Percentiles rank a stretch among this genome's conserved stretches.
Conservation (phyloP, 2,113 vertebrate genomes). For the Brienomyrus longianalis region DNA sequence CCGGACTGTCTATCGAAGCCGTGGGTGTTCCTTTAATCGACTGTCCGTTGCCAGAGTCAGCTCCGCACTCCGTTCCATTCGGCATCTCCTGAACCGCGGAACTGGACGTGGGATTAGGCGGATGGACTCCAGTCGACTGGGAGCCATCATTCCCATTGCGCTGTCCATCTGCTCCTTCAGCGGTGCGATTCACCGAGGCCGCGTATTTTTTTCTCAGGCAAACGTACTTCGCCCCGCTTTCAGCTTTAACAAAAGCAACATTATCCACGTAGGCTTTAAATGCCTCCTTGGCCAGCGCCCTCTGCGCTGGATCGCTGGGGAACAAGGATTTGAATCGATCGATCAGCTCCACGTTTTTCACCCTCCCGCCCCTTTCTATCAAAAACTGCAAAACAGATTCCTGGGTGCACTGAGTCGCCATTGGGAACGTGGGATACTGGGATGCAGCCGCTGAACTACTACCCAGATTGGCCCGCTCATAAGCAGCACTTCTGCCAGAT, state of each 20-base stretch:
- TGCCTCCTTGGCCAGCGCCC: conserved; percentile 40
- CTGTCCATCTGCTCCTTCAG: conserved; percentile 12
- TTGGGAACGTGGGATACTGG: conserved; percentile 20
- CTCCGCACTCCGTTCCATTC: not conserved
- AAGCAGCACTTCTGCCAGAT: not conserved
- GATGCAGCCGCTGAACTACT: not conserved
- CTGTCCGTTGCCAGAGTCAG: not conserved
- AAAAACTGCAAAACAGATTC: conserved; percentile 65
- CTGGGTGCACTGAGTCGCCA: conserved; percentile 45
- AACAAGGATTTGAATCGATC: conserved; percentile 62
- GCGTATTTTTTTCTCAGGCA: conserved; percentile 64
- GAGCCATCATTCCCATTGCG: conserved; percentile 14
- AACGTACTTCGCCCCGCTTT: conserved; percentile 66
- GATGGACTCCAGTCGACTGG: not conserved
- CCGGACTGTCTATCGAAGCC: not conserved
- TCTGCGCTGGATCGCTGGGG: conserved; percentile 40
- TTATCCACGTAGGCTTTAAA: conserved; percentile 72
- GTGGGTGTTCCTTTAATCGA: conserved; percentile 14
- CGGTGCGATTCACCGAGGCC: not conserved
- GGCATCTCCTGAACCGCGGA: not conserved
- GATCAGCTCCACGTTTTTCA: conserved; percentile 59
- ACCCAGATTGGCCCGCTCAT: not conserved
- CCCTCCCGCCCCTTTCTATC: conserved; percentile 58
- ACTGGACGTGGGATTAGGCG: not conserved
- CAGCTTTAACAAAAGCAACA: conserved; percentile 65